A percentile compares a stretch with the other conserved stretches of the same genome.
Conservation (phyloP, 2,797 vertebrate genomes). For the Galagoides demidoff region DNA sequence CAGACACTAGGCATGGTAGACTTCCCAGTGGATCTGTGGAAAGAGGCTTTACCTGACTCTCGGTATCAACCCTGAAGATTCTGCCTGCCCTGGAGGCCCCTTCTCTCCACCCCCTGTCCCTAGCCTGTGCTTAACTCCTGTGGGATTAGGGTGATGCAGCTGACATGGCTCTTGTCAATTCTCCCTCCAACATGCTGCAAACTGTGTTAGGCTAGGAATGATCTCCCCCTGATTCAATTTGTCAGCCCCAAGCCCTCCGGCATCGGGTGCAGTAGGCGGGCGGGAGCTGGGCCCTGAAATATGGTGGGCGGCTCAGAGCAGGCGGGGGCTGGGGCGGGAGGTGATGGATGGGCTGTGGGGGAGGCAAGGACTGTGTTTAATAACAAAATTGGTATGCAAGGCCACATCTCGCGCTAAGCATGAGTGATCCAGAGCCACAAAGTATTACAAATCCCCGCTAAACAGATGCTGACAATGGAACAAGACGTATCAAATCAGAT, state of each 20-base stretch:
- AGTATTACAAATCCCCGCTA: conserved; percentile 93
- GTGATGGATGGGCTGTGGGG: conserved; percentile 88
- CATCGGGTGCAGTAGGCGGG: conserved; percentile 80
- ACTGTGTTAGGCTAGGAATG: conserved; percentile 93
- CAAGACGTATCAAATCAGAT: conserved; percentile 95
- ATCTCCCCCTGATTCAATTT: conserved; percentile 95
- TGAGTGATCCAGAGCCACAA: conserved; percentile 94
- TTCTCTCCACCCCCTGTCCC: conserved; percentile 4
- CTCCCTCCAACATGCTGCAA: conserved; percentile 88
- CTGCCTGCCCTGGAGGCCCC: not conserved
- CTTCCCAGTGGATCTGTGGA: not conserved
- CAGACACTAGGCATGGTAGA: not conserved
- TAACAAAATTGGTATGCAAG: conserved; percentile 92
- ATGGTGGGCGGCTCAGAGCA: conserved; percentile 87
- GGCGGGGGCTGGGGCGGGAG: conserved; percentile 81
- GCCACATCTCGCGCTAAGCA: conserved; percentile 91
- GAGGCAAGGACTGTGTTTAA: conserved; percentile 89
- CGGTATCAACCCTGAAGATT: conserved; percentile 38
- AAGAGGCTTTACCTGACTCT: conserved; percentile 41
- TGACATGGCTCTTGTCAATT: conserved; percentile 85
- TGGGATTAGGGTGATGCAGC: conserved; percentile 82
- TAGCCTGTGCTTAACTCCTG: conserved; percentile 68
- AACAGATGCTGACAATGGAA: conserved; percentile 93
- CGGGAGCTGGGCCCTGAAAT: conserved; percentile 93
- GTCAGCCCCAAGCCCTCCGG: conserved; percentile 90